Percentiles rank a stretch among this genome's conserved stretches.
Conservation (phyloP, 2,113 vertebrate species). For the Anhinga rufa region DNA sequence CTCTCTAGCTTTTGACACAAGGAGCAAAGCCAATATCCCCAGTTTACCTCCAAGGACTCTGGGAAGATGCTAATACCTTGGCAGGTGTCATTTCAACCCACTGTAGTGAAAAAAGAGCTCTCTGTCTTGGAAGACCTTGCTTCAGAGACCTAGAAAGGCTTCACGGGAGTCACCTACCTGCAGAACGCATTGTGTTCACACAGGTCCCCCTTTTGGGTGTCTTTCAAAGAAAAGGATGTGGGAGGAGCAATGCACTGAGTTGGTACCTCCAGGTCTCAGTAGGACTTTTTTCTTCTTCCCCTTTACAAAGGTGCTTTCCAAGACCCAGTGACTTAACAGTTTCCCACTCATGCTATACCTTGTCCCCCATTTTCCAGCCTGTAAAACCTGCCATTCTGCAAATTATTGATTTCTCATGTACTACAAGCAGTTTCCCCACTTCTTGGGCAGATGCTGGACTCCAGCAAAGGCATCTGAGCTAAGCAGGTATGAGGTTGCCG, state of each 20-base stretch:
- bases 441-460: neutral
- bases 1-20: neutral
- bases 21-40: neutral
- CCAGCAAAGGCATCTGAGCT: neutral
- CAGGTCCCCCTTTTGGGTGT: neutral
- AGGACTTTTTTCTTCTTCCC: neutral
- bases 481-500: neutral
- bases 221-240: neutral
- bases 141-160: neutral
- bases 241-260: neutral
- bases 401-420: neutral
- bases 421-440: neutral
- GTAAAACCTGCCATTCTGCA: neutral
- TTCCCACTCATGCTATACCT: neutral
- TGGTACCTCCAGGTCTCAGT: neutral
- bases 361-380: neutral
- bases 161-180: neutral
- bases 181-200: neutral
- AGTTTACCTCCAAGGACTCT: neutral
- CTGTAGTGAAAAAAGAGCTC: neutral
- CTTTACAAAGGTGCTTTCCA: neutral
- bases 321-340: neutral
- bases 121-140: neutral
- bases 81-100: neutral
- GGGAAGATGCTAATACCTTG: neutral